Conservation (phyloP, 1,140 invertebrate genomes). For the Pollicipes pollicipes region DNA sequence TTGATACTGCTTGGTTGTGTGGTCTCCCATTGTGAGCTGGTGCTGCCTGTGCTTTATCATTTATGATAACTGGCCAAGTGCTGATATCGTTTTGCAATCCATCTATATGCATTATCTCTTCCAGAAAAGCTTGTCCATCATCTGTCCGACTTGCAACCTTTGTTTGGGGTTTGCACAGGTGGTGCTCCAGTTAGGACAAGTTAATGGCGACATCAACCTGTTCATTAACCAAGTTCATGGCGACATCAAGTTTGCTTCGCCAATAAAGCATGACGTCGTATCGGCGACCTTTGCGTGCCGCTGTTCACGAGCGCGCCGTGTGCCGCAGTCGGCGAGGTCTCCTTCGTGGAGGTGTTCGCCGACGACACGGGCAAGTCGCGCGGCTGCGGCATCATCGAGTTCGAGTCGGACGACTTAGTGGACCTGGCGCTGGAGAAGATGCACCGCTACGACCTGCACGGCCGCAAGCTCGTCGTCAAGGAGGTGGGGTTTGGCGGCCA, state of each 20-base stretch:
- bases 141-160: too few species aligned
- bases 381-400: constrained; percentile 91
- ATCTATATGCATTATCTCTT: neutral
- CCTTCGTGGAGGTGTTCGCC: constrained; percentile 87
- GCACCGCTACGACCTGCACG: constrained; percentile 85
- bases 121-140: neutral
- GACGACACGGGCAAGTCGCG: constrained; percentile 85
- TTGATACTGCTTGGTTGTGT: too few species aligned
- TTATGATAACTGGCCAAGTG: neutral
- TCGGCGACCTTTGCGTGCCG: neutral
- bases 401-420: constrained; percentile 67
- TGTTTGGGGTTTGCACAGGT: too few species aligned
- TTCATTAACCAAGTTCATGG: too few species aligned
- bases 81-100: neutral
- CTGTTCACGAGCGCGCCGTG: neutral
- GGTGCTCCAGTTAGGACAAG: too few species aligned
- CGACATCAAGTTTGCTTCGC: too few species aligned
- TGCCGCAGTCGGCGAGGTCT: constrained; percentile 77
- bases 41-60: neutral
- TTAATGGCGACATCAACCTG: too few species aligned
- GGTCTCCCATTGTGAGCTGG: too few species aligned
- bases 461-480: constrained; percentile 83
- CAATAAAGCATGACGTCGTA: too few species aligned
- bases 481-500: constrained; percentile 43
- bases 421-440: constrained; percentile 86